Conservation (phyloP, 2,797 vertebrate species). For the Falco rusticolus region DNA sequence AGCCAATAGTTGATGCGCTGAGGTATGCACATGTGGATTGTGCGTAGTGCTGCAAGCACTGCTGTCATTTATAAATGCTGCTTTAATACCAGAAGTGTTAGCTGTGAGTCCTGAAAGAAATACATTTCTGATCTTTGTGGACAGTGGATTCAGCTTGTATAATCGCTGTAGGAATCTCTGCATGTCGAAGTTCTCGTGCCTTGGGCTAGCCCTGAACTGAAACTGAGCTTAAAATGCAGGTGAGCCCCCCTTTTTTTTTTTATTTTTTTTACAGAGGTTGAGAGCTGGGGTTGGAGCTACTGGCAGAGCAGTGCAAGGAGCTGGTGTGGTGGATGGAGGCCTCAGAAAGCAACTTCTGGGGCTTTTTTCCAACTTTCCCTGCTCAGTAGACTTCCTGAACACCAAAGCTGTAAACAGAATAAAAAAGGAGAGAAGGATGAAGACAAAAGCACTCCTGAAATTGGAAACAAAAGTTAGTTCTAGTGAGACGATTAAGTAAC, state of each 20-base stretch:
- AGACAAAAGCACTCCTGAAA: constrained; percentile 35
- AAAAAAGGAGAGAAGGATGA: neutral
- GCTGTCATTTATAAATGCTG: neutral
- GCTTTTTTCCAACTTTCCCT: neutral
- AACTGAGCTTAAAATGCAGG: neutral
- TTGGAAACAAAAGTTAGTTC: constrained; percentile 34
- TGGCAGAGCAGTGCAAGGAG: neutral
- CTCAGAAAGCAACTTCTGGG: neutral
- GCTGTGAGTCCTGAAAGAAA: neutral
- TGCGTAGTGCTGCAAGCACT: neutral
- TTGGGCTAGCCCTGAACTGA: neutral
- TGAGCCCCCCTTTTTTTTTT: neutral
- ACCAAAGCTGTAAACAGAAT: constrained; percentile 1
- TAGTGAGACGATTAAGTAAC: constrained; percentile 68
- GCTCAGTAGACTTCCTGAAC: neutral
- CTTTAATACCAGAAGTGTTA: neutral
- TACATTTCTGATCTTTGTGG: neutral
- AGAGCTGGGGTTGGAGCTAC: neutral
- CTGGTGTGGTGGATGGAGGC: neutral
- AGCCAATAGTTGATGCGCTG: neutral
- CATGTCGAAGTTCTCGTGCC: neutral
- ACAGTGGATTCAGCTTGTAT: neutral
- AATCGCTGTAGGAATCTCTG: neutral
- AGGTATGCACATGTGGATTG: constrained; percentile 2
- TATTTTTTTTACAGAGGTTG: neutral